phyloP scores from a whole-genome alignment of 53 echinoderm and acorn worm species.

The Henricia sp. region DNA sequence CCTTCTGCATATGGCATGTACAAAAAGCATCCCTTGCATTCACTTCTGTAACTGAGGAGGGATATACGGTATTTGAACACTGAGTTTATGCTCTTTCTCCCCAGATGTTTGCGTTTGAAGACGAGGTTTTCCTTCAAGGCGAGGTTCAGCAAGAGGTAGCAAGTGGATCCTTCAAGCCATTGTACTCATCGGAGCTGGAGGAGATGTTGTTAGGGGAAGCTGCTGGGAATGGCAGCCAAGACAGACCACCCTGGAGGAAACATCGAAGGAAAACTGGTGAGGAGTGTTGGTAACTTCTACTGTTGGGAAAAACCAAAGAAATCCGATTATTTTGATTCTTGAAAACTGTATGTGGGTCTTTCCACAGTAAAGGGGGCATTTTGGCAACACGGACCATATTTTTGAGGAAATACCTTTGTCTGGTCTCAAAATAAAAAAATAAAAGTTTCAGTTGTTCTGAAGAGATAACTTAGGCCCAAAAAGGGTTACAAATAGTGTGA shows the following conservation, averaged over 20 bases:
- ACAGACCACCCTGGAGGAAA: conserved; percentile 57
- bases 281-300: not conserved
- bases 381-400: no score
- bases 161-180: conserved; percentile 1
- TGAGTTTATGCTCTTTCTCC: not conserved
- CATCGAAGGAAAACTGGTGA: conserved; percentile 49
- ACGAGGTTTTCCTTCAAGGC: conserved; percentile 69
- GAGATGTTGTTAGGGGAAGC: conserved; percentile 62
- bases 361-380: not conserved
- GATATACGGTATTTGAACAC: no score
- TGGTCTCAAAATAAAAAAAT: no score
- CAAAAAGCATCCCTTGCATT: no score
- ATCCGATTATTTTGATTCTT: not conserved
- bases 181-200: conserved; percentile 71
- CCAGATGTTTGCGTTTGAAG: conserved; percentile 84
- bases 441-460: no score
- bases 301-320: not conserved
- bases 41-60: no score
- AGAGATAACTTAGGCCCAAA: no score
- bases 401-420: no score
- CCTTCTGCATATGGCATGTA: no score
- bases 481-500: no score
- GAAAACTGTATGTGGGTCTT: not conserved
- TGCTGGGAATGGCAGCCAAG: conserved; percentile 10
- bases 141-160: conserved; percentile 50